These are phyloP conservation scores for Dioctria linearis DNA, from an alignment of 2,888 invertebrate species.

Conservation along the genomic window DNA sequence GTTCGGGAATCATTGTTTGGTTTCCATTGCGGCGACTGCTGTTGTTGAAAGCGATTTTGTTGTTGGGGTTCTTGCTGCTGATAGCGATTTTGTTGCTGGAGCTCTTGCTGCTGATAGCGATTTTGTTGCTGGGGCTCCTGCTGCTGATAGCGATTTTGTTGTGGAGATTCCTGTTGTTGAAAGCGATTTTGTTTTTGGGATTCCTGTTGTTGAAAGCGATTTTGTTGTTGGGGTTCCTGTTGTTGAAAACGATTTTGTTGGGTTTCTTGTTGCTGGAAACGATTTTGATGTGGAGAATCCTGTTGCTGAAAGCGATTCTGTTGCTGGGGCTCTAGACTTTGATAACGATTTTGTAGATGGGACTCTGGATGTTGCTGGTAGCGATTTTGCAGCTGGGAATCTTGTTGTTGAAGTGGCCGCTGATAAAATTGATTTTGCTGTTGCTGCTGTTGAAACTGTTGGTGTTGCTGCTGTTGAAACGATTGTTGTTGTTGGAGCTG, in stretches of 20 bases:
- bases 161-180: not conserved
- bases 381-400: no score
- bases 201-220: conserved; percentile 15
- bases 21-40: not conserved
- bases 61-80: conserved; percentile 19
- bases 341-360: conserved; percentile 19
- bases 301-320: conserved; percentile 7
- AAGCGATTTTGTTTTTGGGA: conserved; percentile 24
- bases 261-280: conserved; percentile 34
- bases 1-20: conserved; percentile 51
- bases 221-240: conserved; percentile 34
- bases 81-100: conserved; percentile 26
- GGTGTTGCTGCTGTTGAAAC: no score
- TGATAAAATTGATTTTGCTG: not conserved
- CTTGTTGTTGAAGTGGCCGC: not conserved
- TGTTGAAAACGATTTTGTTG: conserved; percentile 29
- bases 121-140: conserved; percentile 31
- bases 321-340: not conserved
- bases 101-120: conserved; percentile 1
- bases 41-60: conserved; percentile 44
- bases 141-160: conserved; percentile 25
- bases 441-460: conserved; percentile 1
- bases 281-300: conserved; percentile 25
- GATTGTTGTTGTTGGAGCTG: no score
- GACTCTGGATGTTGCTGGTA: conserved; percentile 29